Conservation (phyloP, 2,113 vertebrate species). For the Pyxicephalus adspersus region DNA sequence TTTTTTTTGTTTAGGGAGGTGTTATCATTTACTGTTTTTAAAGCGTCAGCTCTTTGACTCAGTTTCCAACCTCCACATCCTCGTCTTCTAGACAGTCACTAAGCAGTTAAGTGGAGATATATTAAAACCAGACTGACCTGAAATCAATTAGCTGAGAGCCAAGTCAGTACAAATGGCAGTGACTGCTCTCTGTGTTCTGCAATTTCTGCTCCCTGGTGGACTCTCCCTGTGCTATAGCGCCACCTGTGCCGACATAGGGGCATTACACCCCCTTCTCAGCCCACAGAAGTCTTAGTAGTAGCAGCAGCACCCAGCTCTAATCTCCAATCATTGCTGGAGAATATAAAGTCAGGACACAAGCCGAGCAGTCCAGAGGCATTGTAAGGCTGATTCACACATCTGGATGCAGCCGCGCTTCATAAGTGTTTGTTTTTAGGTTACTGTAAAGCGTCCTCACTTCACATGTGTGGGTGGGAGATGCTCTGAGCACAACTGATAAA, state of each 20-base stretch:
- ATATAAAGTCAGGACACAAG: too few relatives aligned
- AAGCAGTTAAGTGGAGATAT: constrained; percentile 12
- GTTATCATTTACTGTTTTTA: neutral
- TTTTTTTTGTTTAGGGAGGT: too few relatives aligned
- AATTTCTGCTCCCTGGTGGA: neutral
- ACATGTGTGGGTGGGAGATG: too few relatives aligned
- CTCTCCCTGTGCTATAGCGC: constrained; percentile 46
- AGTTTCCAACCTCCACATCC: neutral
- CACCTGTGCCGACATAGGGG: constrained; percentile 17
- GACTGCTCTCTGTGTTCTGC: neutral
- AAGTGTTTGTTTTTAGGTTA: neutral
- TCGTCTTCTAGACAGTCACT: constrained; percentile 12
- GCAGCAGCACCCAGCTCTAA: neutral
- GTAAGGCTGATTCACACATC: too few relatives aligned
- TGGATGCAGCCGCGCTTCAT: neutral
- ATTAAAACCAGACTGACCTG: constrained; percentile 41
- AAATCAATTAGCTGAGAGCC: constrained; percentile 44
- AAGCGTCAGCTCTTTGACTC: constrained; percentile 16
- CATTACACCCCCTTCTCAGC: neutral
- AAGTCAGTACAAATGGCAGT: neutral
- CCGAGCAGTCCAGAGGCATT: too few relatives aligned
- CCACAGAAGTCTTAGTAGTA: too few relatives aligned
- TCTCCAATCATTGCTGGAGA: neutral
- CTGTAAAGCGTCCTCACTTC: too few relatives aligned
- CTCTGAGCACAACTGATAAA: too few relatives aligned